phyloP scores from a whole-genome alignment of 1,140 invertebrate genomes.

The Sipha flava region DNA sequence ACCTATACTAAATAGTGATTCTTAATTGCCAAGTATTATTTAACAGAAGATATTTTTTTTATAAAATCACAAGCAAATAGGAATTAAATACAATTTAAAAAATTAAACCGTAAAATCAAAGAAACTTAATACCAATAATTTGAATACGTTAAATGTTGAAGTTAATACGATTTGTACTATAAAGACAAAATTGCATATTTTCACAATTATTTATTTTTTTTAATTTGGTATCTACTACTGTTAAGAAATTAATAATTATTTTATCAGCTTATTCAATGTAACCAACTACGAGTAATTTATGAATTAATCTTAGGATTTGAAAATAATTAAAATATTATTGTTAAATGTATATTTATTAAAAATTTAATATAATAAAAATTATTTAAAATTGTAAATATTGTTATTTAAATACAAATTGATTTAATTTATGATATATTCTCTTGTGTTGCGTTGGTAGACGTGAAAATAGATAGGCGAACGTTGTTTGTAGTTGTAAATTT shows the following conservation, averaged over 20 bases:
- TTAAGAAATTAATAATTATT: neutral
- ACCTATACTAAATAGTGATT: no score
- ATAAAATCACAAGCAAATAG: no score
- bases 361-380: neutral
- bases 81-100: no score
- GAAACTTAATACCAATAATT: no score
- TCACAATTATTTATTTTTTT: no score
- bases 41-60: no score
- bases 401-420: neutral
- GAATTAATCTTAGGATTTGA: neutral
- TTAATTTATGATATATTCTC: neutral
- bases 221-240: neutral
- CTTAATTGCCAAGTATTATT: no score
- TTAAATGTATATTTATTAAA: neutral
- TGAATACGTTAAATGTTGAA: no score
- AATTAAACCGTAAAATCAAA: no score
- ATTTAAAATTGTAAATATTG: neutral
- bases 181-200: no score
- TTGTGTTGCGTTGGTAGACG: constrained; percentile 6
- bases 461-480: constrained; percentile 22
- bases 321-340: neutral
- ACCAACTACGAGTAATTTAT: neutral
- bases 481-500: constrained; percentile 26
- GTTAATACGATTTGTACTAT: no score
- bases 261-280: neutral